Evolutionary conservation across 2,888 invertebrate genomes (phyloP), one percentile per base, ranked within the genome.

Genomic region (Horisme vitalbata): DNA sequence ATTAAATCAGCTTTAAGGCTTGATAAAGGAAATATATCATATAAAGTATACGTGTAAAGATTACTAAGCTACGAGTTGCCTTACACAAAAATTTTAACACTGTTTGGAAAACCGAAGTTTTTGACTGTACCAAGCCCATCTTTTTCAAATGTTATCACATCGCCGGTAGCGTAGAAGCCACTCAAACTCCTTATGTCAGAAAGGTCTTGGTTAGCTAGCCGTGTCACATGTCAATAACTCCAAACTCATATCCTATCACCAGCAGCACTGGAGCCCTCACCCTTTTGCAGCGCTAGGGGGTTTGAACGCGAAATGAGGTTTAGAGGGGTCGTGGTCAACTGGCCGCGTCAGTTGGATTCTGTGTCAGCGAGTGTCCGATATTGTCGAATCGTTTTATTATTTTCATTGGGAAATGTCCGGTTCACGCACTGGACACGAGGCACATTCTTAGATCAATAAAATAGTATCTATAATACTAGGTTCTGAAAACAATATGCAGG

Each of bases 341-440:
- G 58, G 58, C 8, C 45, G 45, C 10, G 45, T 46, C 44, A 38
- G 21, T 32, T 21, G 23, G 44, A 33, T 43, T 37, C 48, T 50
- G 46, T 52, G 58, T 58, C 58, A 58, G 58, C 58, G 35, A 53
- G 49, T 53, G 52, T 45, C 46, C 49, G 51, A 52, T 53, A 45
- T 55, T 52, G 51, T 49, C 41, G 51, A 38, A 49, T 48, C 55
- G 37, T 58, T 55, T 58, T 55, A 55, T 58, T 58, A 55, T 58
- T 52, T 54, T 55, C 52, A 48, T 53, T 49, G 44, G 38, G 31
- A 45, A 26, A 37, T 24, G 37, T 50, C 13, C 28, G 14, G 36
- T 9, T 41, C 18, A 53, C 48, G 52, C 51, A 55, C 55, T 45
- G 34, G 15, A 27, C 7, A 11, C 3, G 3, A 7, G 7, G 2